Conservation (phyloP, 2,113 vertebrate species). For the Grus americana region DNA sequence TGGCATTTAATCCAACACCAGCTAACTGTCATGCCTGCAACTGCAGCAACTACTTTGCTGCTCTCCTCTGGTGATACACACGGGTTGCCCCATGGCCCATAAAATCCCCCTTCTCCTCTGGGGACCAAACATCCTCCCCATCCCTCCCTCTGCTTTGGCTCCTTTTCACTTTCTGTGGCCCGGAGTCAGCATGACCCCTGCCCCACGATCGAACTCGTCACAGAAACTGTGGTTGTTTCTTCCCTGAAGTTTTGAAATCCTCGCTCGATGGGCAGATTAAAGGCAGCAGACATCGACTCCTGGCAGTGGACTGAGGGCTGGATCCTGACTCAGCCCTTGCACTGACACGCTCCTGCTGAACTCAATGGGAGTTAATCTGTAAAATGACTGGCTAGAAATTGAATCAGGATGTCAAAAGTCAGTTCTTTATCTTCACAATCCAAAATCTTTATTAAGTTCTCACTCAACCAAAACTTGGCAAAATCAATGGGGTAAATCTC, state of each 20-base stretch:
- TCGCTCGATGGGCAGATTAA: background rate
- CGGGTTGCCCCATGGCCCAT: background rate
- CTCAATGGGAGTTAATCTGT: constrained; percentile 20
- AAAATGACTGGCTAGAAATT: constrained; percentile 42
- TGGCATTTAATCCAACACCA: background rate
- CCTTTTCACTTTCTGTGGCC: background rate
- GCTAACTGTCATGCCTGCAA: accelerated
- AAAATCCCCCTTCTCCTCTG: background rate
- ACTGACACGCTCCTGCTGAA: constrained; percentile 5
- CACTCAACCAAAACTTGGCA: constrained; percentile 52
- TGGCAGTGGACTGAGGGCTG: background rate
- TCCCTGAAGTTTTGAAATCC: background rate
- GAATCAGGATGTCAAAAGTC: constrained; percentile 57
- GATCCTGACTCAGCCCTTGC: constrained; percentile 16
- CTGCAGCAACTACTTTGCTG: background rate
- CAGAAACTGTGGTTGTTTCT: background rate
- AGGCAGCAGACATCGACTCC: background rate
- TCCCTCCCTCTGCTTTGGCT: background rate
- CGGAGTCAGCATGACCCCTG: background rate
- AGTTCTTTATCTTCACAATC: constrained; percentile 51
- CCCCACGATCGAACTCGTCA: background rate
- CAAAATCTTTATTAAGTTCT: constrained; percentile 64
- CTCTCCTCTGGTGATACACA: background rate
- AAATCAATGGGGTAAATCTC: constrained; percentile 60
- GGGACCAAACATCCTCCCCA: background rate